Percentiles rank a stretch among this genome's conserved stretches.
Conservation (phyloP, 2,113 vertebrate genomes). For the Coregonus clupeaformis region DNA sequence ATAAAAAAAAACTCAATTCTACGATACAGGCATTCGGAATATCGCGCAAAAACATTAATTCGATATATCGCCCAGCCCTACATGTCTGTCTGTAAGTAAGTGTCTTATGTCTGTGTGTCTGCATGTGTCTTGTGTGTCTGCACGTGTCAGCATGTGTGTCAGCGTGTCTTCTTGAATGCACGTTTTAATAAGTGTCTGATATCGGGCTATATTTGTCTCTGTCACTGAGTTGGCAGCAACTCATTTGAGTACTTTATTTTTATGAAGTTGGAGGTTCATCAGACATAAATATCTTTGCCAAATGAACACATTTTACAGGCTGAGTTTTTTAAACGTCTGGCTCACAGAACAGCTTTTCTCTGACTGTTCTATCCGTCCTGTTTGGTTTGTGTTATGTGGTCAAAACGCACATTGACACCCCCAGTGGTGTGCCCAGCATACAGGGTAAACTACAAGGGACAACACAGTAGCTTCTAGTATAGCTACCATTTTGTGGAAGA, state of each 20-base stretch:
- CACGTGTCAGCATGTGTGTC: too few species aligned
- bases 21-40: neutral
- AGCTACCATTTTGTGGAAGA: neutral
- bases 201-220: neutral
- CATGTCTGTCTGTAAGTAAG: neutral
- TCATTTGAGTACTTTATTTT: neutral
- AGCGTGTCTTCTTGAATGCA: neutral
- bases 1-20: neutral
- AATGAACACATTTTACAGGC: neutral
- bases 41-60: constrained; percentile 31
- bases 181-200: neutral
- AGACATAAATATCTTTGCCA: neutral
- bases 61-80: neutral
- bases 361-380: constrained; percentile 39
- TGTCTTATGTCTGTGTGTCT: neutral
- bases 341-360: constrained; percentile 9
- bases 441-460: neutral
- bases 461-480: constrained; percentile 2
- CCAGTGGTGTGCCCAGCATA: neutral
- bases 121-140: neutral
- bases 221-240: neutral
- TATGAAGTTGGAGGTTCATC: neutral
- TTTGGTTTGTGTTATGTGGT: constrained; percentile 2
- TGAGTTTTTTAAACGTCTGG: neutral
- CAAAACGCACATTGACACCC: constrained; percentile 15